These are phyloP conservation scores for Nannospalax galili DNA, from an alignment of 2,113 vertebrate species.

Conservation along the genomic window DNA sequence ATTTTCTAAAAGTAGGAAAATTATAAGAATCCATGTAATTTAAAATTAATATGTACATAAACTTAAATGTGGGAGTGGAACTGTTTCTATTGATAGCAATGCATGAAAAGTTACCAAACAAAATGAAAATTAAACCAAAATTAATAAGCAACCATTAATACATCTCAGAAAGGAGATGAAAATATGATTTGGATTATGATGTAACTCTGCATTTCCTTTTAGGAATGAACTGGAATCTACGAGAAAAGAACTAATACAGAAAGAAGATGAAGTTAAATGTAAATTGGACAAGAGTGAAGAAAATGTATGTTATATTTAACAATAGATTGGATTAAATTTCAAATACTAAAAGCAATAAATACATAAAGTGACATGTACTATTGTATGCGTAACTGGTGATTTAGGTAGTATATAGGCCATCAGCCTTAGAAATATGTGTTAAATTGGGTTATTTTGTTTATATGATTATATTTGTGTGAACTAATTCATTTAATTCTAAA, in stretches of 20 bases:
- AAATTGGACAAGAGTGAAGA: conserved; percentile 89
- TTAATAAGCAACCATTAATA: conserved; percentile 21
- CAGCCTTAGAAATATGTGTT: neutral
- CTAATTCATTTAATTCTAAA: conserved; percentile 34
- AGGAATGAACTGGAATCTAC: conserved; percentile 88
- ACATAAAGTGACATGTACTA: neutral
- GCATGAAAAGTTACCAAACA: conserved; percentile 32
- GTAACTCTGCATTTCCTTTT: conserved; percentile 65
- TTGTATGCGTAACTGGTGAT: neutral
- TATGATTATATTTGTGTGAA: conserved; percentile 34
- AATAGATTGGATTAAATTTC: conserved; percentile 40
- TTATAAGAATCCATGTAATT: conserved; percentile 15
- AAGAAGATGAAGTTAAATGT: conserved; percentile 85
- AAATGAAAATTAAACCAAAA: conserved; percentile 42
- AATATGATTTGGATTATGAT: conserved; percentile 29
- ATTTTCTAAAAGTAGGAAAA: conserved; percentile 39
- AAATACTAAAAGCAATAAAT: conserved; percentile 31
- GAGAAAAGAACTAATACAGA: conserved; percentile 84
- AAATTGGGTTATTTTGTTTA: conserved; percentile 44
- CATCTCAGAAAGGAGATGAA: conserved; percentile 58
- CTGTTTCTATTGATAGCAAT: neutral
- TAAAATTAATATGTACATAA: conserved; percentile 56
- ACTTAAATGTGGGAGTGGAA: conserved; percentile 7
- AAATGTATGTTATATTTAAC: conserved; percentile 85
- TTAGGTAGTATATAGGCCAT: neutral